These are phyloP conservation scores for Cactoblastis cactorum DNA, from an alignment of 2,888 invertebrate species.

Conservation along the genomic window DNA sequence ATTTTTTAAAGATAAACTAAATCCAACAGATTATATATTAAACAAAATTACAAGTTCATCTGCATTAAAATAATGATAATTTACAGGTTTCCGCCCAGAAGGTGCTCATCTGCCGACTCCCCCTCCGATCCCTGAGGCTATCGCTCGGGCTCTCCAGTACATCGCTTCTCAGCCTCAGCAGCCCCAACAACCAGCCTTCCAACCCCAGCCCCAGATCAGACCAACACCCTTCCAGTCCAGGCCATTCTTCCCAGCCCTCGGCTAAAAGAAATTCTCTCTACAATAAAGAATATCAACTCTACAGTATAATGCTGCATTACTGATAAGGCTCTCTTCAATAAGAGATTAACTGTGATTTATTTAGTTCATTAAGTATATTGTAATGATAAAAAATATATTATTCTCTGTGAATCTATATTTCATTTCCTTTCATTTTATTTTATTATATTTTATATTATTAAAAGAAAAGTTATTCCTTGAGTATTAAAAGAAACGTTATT, in stretches of 20 bases:
- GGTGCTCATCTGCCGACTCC: conserved; percentile 82
- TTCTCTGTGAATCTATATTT: background rate
- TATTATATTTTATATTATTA: background rate
- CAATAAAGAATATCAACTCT: conserved; percentile 33
- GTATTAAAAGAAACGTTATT: no score
- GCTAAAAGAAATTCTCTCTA: conserved; percentile 30
- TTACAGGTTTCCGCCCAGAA: conserved; percentile 80
- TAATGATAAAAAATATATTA: conserved; percentile 1
- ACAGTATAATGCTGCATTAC: background rate
- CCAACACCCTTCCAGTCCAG: conserved; percentile 19
- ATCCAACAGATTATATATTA: background rate
- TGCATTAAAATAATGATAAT: conserved; percentile 1
- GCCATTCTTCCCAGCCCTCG: background rate
- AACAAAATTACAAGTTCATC: background rate
- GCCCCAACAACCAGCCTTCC: conserved; percentile 32
- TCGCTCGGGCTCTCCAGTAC: conserved; percentile 72
- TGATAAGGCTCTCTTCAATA: conserved; percentile 27
- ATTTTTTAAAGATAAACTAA: background rate
- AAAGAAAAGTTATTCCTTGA: no score
- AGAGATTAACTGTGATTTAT: conserved; percentile 67
- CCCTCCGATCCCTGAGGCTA: conserved; percentile 81
- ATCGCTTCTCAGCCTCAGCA: conserved; percentile 57
- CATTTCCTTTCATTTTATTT: no score
- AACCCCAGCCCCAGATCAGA: conserved; percentile 24
- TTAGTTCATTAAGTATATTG: conserved; percentile 29